A percentile compares a stretch with the other conserved stretches of the same genome.
Conservation (phyloP, 2,888 invertebrate genomes). For the Hirtodrosophila cameraria region DNA sequence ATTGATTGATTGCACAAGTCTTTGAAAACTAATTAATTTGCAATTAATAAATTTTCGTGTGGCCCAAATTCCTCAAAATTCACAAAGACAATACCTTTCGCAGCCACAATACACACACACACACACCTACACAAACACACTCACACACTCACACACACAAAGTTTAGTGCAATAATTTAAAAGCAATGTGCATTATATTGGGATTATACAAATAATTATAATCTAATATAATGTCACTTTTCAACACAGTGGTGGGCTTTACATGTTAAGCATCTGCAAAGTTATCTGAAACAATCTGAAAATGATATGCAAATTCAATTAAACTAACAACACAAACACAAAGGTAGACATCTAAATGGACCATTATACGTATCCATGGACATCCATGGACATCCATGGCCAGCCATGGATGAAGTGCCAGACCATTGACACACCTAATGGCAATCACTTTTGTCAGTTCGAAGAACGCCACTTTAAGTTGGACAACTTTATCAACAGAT, state of each 20-base stretch:
- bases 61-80: constrained; percentile 10
- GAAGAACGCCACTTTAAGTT: constrained; percentile 58
- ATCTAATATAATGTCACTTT: constrained; percentile 12
- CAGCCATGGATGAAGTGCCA: constrained; percentile 10
- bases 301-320: constrained; percentile 60
- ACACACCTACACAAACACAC: constrained; percentile 6
- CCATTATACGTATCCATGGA: constrained; percentile 21
- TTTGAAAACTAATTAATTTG: constrained; percentile 22
- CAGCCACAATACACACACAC: no score
- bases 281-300: constrained; percentile 1
- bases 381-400: no score
- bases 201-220: constrained; percentile 49
- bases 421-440: constrained; percentile 56
- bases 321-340: constrained; percentile 24
- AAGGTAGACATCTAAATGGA: constrained; percentile 37
- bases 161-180: constrained; percentile 14
- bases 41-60: constrained; percentile 30
- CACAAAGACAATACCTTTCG: constrained; percentile 14
- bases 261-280: constrained; percentile 3
- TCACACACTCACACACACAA: neutral
- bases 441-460: constrained; percentile 49
- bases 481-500: constrained; percentile 62
- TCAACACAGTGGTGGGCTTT: neutral
- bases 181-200: constrained; percentile 14
- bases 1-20: constrained; percentile 31